These are phyloP conservation scores for Cosmia pyralina DNA, from an alignment of 2,888 invertebrate species.

Conservation along the genomic window DNA sequence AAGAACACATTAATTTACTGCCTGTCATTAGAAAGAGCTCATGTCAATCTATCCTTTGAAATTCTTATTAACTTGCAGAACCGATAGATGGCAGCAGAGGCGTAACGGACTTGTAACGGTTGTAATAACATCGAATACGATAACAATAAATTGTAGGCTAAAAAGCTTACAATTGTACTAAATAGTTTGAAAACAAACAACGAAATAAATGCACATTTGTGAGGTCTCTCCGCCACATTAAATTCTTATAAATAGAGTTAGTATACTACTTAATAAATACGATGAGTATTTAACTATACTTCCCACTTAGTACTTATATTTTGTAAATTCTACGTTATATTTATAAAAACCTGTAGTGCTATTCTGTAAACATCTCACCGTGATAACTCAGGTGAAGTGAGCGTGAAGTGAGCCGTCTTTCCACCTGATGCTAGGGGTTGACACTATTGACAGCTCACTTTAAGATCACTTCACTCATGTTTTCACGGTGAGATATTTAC, in stretches of 20 bases:
- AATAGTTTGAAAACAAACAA: constrained; percentile 19
- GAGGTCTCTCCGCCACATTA: background rate
- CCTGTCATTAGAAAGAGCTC: background rate
- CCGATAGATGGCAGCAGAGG: constrained; percentile 11
- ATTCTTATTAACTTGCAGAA: background rate
- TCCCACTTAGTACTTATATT: background rate
- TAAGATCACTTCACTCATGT: too few species aligned
- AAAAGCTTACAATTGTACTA: background rate
- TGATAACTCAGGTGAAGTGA: too few species aligned
- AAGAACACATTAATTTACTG: background rate
- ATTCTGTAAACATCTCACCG: too few species aligned
- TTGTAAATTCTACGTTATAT: background rate
- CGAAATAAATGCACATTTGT: background rate
- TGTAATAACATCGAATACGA: constrained; percentile 12
- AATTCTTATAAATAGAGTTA: background rate
- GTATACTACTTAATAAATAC: constrained; percentile 7
- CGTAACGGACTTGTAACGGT: background rate
- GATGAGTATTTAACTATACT: constrained; percentile 11
- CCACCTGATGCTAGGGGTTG: too few species aligned
- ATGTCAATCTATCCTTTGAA: background rate
- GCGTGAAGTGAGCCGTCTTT: too few species aligned
- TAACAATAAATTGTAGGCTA: background rate
- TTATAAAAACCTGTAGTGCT: too few species aligned
- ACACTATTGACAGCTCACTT: too few species aligned
- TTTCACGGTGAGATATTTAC: too few species aligned